Base-by-base conservation (phyloP, 2,113 vertebrate genomes). In the Vicugna pacos region DNA sequence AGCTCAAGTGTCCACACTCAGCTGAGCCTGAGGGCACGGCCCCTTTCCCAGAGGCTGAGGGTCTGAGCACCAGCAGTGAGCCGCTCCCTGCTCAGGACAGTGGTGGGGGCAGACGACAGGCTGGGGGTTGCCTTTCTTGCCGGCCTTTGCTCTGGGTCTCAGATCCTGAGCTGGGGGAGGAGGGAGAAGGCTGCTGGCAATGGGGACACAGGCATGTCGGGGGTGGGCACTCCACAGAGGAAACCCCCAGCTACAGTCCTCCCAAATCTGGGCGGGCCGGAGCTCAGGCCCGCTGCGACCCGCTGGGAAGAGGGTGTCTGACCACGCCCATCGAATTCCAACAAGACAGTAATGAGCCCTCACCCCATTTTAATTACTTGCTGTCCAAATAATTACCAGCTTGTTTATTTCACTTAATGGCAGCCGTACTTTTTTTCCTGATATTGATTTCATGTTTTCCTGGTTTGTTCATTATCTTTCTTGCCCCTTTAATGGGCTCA, bases 391-490 rank as follows among this genome's bases (percentile, higher is more conserved):
- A 98, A 98, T 98, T 98, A 98, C 97, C 94, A 97, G 94, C 97
- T 97, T 98, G 96, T 98, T 98, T 98, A 98, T 98, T 97, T 97
- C 97, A 96, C 96, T 97, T 97, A 98, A 98, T 79, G 93, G 97
- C 95, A 91, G 96, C 69, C 4, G 13, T 93, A 97, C 97, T 98
- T 98, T 97, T 97, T 93, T 89, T 94, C 82, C 97, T 89, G 65
- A 81, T 98, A 98, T 98, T 98, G 98, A 98, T 98, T 98, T 98
- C 97, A 96, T 98, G 98, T 98, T 98, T 98, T 97, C 93, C 95
- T 94, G 94, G 80, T 97, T 96, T 96, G 98, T 97, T 98, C 98
- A 98, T 98, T 98, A 98, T 97, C 98, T 98, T 97, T 92, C 95
- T 95, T 93, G 96, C 97, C 96, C 95, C 97, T 98, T 98, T 98